phyloP scores from a whole-genome alignment of 2,888 invertebrate species.

The Thecocarcelia acutangulata region DNA sequence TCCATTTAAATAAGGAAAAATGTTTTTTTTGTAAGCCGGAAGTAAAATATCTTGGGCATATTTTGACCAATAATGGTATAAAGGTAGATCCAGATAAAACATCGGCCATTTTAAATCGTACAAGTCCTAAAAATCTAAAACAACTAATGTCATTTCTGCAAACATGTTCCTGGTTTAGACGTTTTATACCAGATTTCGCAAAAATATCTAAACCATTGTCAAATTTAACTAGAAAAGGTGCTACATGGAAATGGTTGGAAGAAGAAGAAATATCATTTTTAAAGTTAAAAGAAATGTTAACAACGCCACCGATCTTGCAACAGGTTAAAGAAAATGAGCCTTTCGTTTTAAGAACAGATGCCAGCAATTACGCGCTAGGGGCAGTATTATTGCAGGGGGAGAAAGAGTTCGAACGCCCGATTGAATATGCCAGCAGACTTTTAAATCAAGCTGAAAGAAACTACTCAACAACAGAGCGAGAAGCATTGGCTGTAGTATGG shows the following conservation, averaged over 20 bases:
- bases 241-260: too few relatives aligned
- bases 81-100: conserved; percentile 73
- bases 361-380: not conserved
- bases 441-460: not conserved
- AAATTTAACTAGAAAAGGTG: too few relatives aligned
- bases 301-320: too few relatives aligned
- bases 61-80: conserved; percentile 73
- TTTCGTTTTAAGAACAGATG: conserved; percentile 55
- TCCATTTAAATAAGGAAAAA: too few relatives aligned
- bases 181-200: too few relatives aligned
- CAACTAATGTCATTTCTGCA: conserved; percentile 72
- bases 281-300: too few relatives aligned
- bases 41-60: too few relatives aligned
- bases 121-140: conserved; percentile 68
- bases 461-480: conserved; percentile 1
- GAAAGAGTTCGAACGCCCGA: not conserved
- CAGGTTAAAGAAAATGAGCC: too few relatives aligned
- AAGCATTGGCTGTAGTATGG: conserved; percentile 1
- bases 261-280: too few relatives aligned
- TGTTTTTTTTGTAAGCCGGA: too few relatives aligned
- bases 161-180: conserved; percentile 74
- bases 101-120: conserved; percentile 67
- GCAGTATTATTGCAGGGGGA: conserved; percentile 11
- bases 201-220: too few relatives aligned
- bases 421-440: not conserved